Percentiles rank a stretch among this genome's conserved stretches.
These are phyloP conservation scores for Paradisaea rubra DNA, from an alignment of 2,113 vertebrate genomes.

Conservation along the genomic window DNA sequence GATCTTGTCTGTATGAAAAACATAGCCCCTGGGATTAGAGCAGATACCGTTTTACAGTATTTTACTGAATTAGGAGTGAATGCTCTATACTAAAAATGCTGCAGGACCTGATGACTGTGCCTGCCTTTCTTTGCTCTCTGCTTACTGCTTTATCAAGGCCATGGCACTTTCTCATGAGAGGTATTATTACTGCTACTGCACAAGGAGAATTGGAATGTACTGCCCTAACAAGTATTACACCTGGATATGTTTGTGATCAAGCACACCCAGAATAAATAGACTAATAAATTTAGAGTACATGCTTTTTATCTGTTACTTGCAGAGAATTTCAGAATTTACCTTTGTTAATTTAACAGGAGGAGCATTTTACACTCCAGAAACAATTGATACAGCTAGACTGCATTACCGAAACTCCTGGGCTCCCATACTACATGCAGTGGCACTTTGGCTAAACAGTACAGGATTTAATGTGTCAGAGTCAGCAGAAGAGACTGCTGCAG, in stretches of 20 bases:
- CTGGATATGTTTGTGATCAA: background rate
- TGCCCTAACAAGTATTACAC: background rate
- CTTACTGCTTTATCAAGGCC: background rate
- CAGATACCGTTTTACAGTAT: background rate
- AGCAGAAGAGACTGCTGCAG: slow-evolving; percentile 65
- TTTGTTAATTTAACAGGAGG: slow-evolving; percentile 77
- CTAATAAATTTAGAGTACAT: background rate
- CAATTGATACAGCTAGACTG: slow-evolving; percentile 92
- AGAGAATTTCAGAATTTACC: background rate
- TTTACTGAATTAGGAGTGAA: background rate
- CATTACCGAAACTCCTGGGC: slow-evolving; percentile 97
- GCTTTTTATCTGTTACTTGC: background rate
- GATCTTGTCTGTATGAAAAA: background rate
- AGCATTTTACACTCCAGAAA: slow-evolving; percentile 97
- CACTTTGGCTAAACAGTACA: slow-evolving; percentile 91
- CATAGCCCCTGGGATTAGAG: background rate
- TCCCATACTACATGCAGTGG: slow-evolving; percentile 89
- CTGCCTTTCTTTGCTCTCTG: background rate
- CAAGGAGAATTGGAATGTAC: background rate
- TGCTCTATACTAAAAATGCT: background rate
- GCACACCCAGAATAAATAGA: background rate
- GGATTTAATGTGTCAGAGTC: slow-evolving; percentile 80
- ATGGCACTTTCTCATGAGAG: background rate
- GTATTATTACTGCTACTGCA: background rate
- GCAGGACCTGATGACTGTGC: background rate